Evolutionary conservation across 2,113 vertebrate species (phyloP).

Genomic region (Bubo bubo): DNA sequence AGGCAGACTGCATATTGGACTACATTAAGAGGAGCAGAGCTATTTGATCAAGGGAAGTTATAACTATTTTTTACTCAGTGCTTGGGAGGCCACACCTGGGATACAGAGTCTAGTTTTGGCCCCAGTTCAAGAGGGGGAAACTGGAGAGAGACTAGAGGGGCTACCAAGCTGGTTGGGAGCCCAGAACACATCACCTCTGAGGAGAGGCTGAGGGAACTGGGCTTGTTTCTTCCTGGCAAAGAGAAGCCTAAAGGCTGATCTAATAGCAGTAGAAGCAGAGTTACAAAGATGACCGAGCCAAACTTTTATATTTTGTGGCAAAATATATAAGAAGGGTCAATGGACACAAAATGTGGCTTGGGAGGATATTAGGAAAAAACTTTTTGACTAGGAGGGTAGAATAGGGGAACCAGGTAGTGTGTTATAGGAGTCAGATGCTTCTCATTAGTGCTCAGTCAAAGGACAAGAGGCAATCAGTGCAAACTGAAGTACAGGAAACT

Average conservation of each 20-base stretch:
- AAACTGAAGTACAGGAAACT: background rate
- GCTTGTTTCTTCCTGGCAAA: background rate
- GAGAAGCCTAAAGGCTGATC: background rate
- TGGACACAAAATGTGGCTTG: background rate
- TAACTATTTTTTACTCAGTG: background rate
- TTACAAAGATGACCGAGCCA: background rate
- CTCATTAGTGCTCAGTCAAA: background rate
- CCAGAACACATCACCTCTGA: background rate
- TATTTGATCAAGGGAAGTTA: background rate
- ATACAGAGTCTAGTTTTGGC: background rate
- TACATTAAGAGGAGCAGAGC: background rate
- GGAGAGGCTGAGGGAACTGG: background rate
- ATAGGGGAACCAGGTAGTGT: background rate
- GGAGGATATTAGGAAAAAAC: background rate
- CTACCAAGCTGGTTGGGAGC: background rate
- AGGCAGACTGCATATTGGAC: background rate
- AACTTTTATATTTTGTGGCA: background rate
- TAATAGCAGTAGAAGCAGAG: background rate
- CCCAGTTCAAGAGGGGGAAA: background rate
- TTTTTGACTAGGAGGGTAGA: background rate
- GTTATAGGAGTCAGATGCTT: background rate
- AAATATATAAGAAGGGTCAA: background rate
- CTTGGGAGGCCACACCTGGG: background rate
- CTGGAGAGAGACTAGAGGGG: background rate
- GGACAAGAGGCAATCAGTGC: background rate